Evolutionary conservation across 53 echinoderm and acorn worm genomes (phyloP), one percentile per base, ranked within the genome.

Genomic region (Actinopyga echinites): DNA sequence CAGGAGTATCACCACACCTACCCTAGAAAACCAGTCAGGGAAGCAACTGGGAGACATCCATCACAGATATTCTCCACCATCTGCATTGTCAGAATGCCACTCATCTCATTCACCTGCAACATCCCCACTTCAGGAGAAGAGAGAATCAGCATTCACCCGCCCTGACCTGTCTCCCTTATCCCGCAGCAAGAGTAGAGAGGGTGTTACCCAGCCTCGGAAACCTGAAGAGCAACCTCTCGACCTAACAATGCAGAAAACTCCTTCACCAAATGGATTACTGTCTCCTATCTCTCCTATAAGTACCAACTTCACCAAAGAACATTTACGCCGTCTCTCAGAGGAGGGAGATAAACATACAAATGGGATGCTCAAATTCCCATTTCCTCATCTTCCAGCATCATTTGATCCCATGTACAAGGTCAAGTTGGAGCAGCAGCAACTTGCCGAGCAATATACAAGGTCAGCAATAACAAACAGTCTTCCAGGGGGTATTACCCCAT

Each of bases 341-440:
- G 21, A 33, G 29, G 35, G 56, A 38, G 88, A 88, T 25, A 20
- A 77, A 33, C 28, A 30, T n/a, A 40, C 74, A n/a, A 54, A 36
- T 36, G 30, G 85, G 26, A 57, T 82, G 24, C 34, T 71, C 25
- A 71, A 71, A 44, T 63, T 87, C 33, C 87, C 87, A 5, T 83
- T 74, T 33, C 81, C 84, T 28, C 90, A 87, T 17, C 69, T 93
- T 34, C 91, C 96, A 20, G 21, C 89, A 17, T 74, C 83, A n/a
- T 93, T 96, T 91, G 96, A 96, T 80, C 96, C 96, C 6, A 96
- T 96, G 57, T 96, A 96, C 86, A 87, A 93, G 80, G 96, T 96
- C 1, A 80, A 38, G 60, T 1, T 61, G 34, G 81, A 80, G 12
- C 81, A 80, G 25, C 81, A 80, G 21, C 60, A 80, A 38, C 40